Conservation (phyloP, 2,113 vertebrate genomes). For the Saiga tatarica region DNA sequence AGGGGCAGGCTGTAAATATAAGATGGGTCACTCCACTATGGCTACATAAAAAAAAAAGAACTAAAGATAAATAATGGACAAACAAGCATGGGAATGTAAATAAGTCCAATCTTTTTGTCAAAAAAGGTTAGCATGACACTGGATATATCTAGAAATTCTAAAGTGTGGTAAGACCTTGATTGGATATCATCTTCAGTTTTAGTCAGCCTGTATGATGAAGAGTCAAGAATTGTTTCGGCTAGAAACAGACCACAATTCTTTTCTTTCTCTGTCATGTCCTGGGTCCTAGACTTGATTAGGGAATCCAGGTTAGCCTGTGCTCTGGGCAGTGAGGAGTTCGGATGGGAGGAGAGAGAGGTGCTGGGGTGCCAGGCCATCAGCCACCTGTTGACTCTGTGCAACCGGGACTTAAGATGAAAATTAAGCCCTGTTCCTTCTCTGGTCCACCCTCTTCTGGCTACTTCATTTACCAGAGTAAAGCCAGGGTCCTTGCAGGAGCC, state of each 20-base stretch:
- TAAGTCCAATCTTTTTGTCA: background rate
- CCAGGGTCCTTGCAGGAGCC: background rate
- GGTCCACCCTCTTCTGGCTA: background rate
- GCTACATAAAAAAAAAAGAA: slow-evolving; percentile 41
- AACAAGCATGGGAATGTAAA: background rate
- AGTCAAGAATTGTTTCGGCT: background rate
- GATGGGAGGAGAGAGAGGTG: background rate
- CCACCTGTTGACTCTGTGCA: background rate
- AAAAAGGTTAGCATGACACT: background rate
- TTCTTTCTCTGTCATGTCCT: background rate
- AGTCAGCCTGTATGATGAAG: background rate
- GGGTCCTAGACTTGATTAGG: background rate
- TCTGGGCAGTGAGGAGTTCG: background rate
- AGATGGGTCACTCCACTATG: background rate
- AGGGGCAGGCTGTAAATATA: slow-evolving; percentile 9
- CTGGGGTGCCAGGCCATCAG: background rate
- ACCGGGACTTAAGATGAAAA: background rate
- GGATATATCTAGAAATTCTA: background rate
- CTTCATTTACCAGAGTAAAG: background rate
- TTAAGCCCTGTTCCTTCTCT: background rate
- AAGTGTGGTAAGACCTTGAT: background rate
- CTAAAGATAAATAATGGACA: slow-evolving; percentile 25
- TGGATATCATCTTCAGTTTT: background rate
- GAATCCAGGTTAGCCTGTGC: background rate
- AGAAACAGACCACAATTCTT: background rate